A percentile compares a stretch with the other conserved stretches of the same genome.
phyloP scores from a whole-genome alignment of 2,888 invertebrate genomes.

The Lithophane ornitopus region DNA sequence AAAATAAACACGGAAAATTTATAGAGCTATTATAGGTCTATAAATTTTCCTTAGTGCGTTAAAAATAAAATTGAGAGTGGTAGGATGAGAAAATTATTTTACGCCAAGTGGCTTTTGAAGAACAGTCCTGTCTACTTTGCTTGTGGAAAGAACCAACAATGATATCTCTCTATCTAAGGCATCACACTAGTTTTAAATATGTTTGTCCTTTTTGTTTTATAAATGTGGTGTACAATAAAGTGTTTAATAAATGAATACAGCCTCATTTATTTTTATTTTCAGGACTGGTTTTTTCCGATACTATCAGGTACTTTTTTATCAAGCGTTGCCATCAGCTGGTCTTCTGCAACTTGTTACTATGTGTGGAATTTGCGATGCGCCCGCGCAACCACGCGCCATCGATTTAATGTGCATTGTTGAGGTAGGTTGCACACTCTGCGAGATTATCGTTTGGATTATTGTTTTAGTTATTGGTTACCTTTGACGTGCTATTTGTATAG shows the following conservation, averaged over 20 bases:
- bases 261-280: neutral
- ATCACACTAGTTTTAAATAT: too few species aligned
- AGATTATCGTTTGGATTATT: constrained; percentile 40
- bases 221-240: too few species aligned
- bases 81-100: neutral
- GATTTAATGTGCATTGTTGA: constrained; percentile 60
- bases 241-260: neutral
- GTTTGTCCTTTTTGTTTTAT: too few species aligned
- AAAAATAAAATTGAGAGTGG: neutral
- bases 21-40: too few species aligned
- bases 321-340: neutral
- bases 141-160: neutral
- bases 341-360: constrained; percentile 20
- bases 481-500: neutral
- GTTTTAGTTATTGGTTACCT: constrained; percentile 26
- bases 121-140: neutral
- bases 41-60: too few species aligned
- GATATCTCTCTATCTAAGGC: too few species aligned
- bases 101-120: neutral
- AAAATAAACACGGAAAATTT: too few species aligned
- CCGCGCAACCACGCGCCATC: constrained; percentile 62
- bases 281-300: neutral
- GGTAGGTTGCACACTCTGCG: constrained; percentile 38
- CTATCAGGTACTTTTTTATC: neutral
- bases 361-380: constrained; percentile 43